Base-by-base conservation (phyloP, 2,797 vertebrate species). In the Intellagama lesueurii region DNA sequence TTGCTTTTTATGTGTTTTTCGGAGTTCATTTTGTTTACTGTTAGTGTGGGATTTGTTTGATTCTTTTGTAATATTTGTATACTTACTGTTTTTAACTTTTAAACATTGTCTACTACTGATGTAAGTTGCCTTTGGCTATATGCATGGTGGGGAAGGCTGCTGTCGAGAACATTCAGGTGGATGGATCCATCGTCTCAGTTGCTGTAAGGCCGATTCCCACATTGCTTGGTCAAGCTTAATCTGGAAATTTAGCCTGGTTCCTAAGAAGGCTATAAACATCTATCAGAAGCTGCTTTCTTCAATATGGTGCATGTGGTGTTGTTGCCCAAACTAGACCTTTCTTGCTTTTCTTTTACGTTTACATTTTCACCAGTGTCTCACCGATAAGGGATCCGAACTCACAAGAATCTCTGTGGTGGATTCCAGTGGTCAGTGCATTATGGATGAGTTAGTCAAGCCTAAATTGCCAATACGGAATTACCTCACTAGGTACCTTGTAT, bases 401-500 rank as follows among this genome's bases (percentile, higher is more conserved):
- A 95, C 98, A 0, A 97, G 97, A 0, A 96, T 99, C 26, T 98
- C 98, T 7, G 1, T 99, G 95, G 98, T 99, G 96, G 97, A 98
- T 89, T 94, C 96, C 0, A 88, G 26, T 40, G 98, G 98, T 0
- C 94, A 5, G 5, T 99, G 98, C 94, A 64, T 99, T 52, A 89
- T 99, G 95, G 97, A 98, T 1, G 96, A 99, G 0, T 96, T 99
- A 9, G 97, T 99, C 89, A 99, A 97, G 91, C 98, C 99, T 1
- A 93, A 95, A 78, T 95, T 94, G 83, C 86, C 24, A 0, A 97
- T 98, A 89, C 1, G 97, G 24, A 92, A 98, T 96, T 98, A 98
- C 93, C 93, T 97, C 86, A 98, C 98, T 88, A 97, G 94, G 98
- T 99, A 83, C 4, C 26, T 40, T 28, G 2, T 26, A 40, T 35